A percentile compares a stretch with the other conserved stretches of the same genome.
Evolutionary conservation across 2,113 vertebrate species (phyloP).

Genomic region (Sceloporus undulatus): DNA sequence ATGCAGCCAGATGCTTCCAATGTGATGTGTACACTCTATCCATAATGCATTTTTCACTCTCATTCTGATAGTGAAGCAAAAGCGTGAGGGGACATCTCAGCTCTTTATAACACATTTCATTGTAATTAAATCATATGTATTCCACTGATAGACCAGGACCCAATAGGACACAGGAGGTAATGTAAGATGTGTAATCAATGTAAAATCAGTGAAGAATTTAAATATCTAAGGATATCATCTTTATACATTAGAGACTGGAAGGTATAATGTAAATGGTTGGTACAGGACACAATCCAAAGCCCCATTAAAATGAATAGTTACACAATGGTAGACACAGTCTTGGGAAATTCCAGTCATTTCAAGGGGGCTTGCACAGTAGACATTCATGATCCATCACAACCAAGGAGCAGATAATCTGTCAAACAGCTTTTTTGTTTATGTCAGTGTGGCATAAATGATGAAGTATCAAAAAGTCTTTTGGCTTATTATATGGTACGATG

Average conservation of each 20-base stretch:
- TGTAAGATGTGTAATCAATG: constrained; percentile 39
- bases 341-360: background rate
- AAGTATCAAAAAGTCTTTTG: constrained; percentile 69
- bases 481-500: constrained; percentile 67
- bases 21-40: background rate
- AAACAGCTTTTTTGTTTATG: constrained; percentile 73
- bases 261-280: constrained; percentile 71
- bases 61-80: background rate
- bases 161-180: constrained; percentile 56
- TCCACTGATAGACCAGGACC: constrained; percentile 58
- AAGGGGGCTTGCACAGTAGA: background rate
- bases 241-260: constrained; percentile 70
- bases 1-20: background rate
- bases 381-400: background rate
- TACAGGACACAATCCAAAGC: constrained; percentile 45
- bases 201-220: constrained; percentile 44
- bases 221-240: constrained; percentile 65
- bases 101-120: constrained; percentile 70
- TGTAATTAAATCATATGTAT: constrained; percentile 58
- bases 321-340: background rate
- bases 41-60: background rate
- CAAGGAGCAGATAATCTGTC: constrained; percentile 65
- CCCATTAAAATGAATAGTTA: background rate
- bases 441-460: constrained; percentile 73
- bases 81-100: constrained; percentile 64